Base-by-base conservation (phyloP, 2,797 vertebrate species). In the Siniperca obscura region DNA sequence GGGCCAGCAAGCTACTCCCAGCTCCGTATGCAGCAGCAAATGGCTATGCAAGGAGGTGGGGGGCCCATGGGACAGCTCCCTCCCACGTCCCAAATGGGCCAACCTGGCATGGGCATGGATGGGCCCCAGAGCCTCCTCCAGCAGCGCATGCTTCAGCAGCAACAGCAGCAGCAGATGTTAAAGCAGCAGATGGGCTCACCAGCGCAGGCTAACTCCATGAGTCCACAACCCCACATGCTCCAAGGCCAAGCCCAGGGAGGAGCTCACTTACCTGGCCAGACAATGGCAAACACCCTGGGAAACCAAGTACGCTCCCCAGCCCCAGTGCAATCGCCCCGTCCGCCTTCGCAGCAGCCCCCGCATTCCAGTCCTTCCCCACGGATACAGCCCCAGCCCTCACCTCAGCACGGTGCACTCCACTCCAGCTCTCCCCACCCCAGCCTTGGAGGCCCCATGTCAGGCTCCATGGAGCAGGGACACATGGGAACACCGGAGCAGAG, bases 311-410 rank as follows among this genome's bases (percentile, higher is more conserved):
- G 98, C 72, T 99, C 98, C 64, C 98, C 98, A 0, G 98, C 97
- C 34, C 98, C 98, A 19, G 98, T 99, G 93, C 98, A 98, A 92
- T 98, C 98, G 1, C 98, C 98, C 25, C 97, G 98, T 75, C 98
- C 98, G 67, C 96, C 98, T 50, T 99, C 98, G 62, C 97, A 97
- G 90, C 98, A 98, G 77, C 97, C 96, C 76, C 97, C 98, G 85
- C 98, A 98, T 98, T 99, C 98, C 97, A 98, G 98, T 93, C 98
- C 98, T 0, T 98, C 98, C 21, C 98, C 98, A 25, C 93, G 98
- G 90, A 97, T 99, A 95, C 98, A 96, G 75, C 97, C 97, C 71
- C 98, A 99, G 88, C 98, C 97, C 19, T 99, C 98, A 11, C 98
- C 98, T 50, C 95, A 96, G 87, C 98, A 99, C 71, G 96, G 95